phyloP scores from a whole-genome alignment of 2,888 invertebrate species.

The Herminia tarsipennalis region DNA sequence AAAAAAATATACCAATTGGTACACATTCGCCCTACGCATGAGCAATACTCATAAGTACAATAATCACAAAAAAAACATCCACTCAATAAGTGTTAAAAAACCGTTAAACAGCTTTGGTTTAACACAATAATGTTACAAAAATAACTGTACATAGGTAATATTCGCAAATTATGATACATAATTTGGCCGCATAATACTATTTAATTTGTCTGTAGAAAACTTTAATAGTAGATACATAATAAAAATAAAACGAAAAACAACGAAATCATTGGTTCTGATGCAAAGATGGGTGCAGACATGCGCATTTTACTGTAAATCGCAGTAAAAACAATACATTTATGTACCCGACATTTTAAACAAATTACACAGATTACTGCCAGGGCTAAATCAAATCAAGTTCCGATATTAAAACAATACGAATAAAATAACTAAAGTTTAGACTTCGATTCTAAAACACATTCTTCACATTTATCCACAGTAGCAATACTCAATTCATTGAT shows the following conservation, averaged over 20 bases:
- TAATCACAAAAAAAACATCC: slow-evolving; percentile 71
- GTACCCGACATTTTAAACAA: too few species aligned
- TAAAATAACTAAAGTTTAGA: too few species aligned
- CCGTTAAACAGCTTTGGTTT: slow-evolving; percentile 41
- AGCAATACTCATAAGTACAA: slow-evolving; percentile 75
- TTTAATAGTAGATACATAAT: slow-evolving; percentile 40
- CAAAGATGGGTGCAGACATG: slow-evolving; percentile 26
- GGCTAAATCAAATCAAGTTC: too few species aligned
- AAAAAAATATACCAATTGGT: slow-evolving; percentile 32
- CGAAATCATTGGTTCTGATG: slow-evolving; percentile 62
- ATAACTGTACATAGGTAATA: slow-evolving; percentile 40
- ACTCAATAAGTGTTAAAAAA: slow-evolving; percentile 42
- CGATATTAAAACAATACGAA: too few species aligned
- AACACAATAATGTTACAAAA: slow-evolving; percentile 32
- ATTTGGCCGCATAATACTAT: slow-evolving; percentile 59
- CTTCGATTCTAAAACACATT: too few species aligned
- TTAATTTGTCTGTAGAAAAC: slow-evolving; percentile 43
- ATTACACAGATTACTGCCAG: too few species aligned
- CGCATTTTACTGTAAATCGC: too few species aligned
- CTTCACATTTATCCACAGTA: too few species aligned
- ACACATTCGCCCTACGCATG: slow-evolving; percentile 36
- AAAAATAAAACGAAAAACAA: slow-evolving; percentile 63
- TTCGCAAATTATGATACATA: slow-evolving; percentile 60
- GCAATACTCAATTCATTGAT: too few species aligned
- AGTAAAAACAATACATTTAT: too few species aligned